Base-by-base conservation (phyloP, 2,113 vertebrate genomes). In the Coptodon rendalli region DNA sequence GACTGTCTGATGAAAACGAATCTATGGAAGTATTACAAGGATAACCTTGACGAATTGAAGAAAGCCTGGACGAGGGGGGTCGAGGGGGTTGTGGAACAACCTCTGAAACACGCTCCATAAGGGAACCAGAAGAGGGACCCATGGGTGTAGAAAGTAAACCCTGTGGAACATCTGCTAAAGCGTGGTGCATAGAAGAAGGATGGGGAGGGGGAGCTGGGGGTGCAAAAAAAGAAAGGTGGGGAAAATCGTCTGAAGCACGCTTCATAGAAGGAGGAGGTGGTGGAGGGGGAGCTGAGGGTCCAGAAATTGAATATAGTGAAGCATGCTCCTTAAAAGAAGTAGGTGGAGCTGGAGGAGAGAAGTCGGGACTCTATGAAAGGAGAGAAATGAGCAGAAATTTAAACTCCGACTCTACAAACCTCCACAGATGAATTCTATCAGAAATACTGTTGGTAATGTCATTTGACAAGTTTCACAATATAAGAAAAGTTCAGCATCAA, bases 41-140 rank as follows among this genome's bases (percentile, higher is more conserved):
- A 17, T 1, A 3, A 34, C 1, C 0, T 14, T 0, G 2, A 63
- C 6, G 0, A 4, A 2, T 5, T 63, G 0, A 48, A 43, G 40
- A 43, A 43, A 5, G 7, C 0, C 5, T 2, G 59, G 17, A 6
- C 5, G 1, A 29, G 29, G 3, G 29, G 29, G 43, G 2, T 29
- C 3, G n/a, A 24, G 1, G 4, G 16, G 1, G 0, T 10, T 17
- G 2, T 61, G 2, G 57, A 61, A 34, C 14, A 29, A 3, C 2
- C 0, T 24, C 11, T 24, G 22, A 27, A 56, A 4, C 17, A 52
- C 1, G 2, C 45, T 45, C 2, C 43, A 6, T 45, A 31, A 31
- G 29, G 29, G 29, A 29, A 29, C 29, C 2, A 29, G 29, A 29
- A 29, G 29, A 29, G 29, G 29, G 29, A 29, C 2, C 29, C 29